A percentile compares a stretch with the other conserved stretches of the same genome.
Evolutionary conservation across 2,113 vertebrate species (phyloP).

Genomic region (Rhegmatorhina hoffmannsi): DNA sequence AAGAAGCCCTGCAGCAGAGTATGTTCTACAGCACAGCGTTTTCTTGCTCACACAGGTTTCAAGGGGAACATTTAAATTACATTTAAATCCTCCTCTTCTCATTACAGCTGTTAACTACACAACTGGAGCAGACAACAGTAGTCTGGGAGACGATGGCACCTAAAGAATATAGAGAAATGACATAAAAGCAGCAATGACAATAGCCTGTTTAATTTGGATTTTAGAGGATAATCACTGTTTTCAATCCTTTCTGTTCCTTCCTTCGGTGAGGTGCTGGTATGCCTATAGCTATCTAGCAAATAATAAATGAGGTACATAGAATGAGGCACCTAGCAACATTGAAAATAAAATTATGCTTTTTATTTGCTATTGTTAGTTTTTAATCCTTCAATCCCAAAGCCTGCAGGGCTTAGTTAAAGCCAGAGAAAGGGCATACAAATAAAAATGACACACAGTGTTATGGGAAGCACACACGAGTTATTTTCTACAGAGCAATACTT

Average conservation of each 20-base stretch:
- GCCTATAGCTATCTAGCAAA: slow-evolving; percentile 58
- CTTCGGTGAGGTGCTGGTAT: slow-evolving; percentile 23
- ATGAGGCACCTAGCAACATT: slow-evolving; percentile 47
- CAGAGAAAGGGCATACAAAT: slow-evolving; percentile 65
- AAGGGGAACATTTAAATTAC: neutral
- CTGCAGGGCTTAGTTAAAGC: slow-evolving; percentile 62
- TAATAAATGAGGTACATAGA: slow-evolving; percentile 62
- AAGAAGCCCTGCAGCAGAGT: neutral
- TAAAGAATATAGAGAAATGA: slow-evolving; percentile 35
- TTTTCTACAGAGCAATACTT: slow-evolving; percentile 52
- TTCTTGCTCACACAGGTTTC: neutral
- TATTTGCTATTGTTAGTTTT: slow-evolving; percentile 77
- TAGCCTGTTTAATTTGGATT: slow-evolving; percentile 69
- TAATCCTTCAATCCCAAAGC: slow-evolving; percentile 67
- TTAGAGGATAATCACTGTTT: slow-evolving; percentile 68
- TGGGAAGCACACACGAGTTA: slow-evolving; percentile 18
- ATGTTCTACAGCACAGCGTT: neutral
- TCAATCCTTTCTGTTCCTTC: slow-evolving; percentile 19
- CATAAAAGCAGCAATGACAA: slow-evolving; percentile 33
- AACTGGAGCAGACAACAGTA: neutral
- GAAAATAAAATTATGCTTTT: slow-evolving; percentile 64
- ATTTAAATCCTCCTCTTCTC: neutral
- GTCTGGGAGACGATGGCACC: neutral
- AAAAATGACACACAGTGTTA: slow-evolving; percentile 60
- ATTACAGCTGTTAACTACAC: slow-evolving; percentile 39